Conservation (phyloP, 2,888 invertebrate species). For the Antheraea yamamai region DNA sequence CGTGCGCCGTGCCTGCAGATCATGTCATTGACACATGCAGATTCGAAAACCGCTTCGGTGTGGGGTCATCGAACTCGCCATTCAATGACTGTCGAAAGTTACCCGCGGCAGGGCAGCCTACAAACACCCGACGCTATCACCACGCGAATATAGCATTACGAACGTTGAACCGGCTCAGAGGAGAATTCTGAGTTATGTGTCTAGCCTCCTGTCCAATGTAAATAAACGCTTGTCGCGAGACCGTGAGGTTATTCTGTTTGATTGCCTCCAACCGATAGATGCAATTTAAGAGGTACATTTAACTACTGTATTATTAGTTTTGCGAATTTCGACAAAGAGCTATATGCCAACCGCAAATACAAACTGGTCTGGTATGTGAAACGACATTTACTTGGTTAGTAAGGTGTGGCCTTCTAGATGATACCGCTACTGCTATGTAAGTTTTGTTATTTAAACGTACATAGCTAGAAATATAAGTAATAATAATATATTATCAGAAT, state of each 20-base stretch:
- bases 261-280: slow-evolving; percentile 48
- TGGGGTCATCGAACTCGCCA: slow-evolving; percentile 74
- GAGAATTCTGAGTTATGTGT: slow-evolving; percentile 58
- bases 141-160: slow-evolving; percentile 61
- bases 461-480: neutral
- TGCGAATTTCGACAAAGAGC: slow-evolving; percentile 73
- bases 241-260: slow-evolving; percentile 52
- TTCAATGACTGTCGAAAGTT: slow-evolving; percentile 81
- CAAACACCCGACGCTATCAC: slow-evolving; percentile 43
- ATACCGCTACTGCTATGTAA: neutral
- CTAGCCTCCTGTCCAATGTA: slow-evolving; percentile 48
- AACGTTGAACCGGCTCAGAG: slow-evolving; percentile 46
- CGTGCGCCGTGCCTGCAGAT: slow-evolving; percentile 56
- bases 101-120: slow-evolving; percentile 59
- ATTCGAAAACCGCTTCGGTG: slow-evolving; percentile 70
- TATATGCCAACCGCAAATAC: slow-evolving; percentile 69
- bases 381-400: slow-evolving; percentile 54
- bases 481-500: slow-evolving; percentile 35
- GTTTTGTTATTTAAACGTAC: neutral
- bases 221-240: slow-evolving; percentile 44
- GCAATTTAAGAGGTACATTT: slow-evolving; percentile 66
- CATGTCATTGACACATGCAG: slow-evolving; percentile 81
- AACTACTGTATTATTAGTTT: slow-evolving; percentile 76
- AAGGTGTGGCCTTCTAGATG: slow-evolving; percentile 27
- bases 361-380: slow-evolving; percentile 57